These are phyloP conservation scores for Fistularia commersonii DNA, from an alignment of 2,797 vertebrate species.

Conservation along the genomic window DNA sequence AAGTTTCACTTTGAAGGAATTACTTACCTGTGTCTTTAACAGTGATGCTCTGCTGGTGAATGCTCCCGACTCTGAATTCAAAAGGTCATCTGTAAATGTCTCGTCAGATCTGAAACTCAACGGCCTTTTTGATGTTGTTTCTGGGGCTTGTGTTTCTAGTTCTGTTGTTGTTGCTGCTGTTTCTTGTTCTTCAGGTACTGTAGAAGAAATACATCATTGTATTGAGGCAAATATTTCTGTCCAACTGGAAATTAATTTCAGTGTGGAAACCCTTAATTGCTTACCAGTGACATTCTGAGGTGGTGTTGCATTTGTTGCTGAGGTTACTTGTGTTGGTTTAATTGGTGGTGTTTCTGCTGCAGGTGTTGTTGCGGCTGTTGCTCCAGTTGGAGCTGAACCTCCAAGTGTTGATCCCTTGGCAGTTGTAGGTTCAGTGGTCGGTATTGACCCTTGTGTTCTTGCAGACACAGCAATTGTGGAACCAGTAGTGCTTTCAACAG, in stretches of 20 bases:
- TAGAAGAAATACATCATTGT: too few relatives aligned
- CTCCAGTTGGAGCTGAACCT: too few relatives aligned
- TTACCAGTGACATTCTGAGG: too few relatives aligned
- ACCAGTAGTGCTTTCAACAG: too few relatives aligned
- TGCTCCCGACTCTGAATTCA: constrained; percentile 17
- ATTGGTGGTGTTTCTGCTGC: not conserved
- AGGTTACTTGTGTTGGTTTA: too few relatives aligned
- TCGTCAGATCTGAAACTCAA: constrained; percentile 39
- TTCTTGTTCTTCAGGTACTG: too few relatives aligned
- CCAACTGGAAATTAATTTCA: too few relatives aligned
- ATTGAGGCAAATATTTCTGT: too few relatives aligned
- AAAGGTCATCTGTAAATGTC: constrained; percentile 39
- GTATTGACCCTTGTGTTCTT: not conserved
- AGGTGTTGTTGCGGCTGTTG: not conserved
- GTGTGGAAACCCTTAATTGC: too few relatives aligned
- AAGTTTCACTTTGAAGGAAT: too few relatives aligned
- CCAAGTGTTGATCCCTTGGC: not conserved
- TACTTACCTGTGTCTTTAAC: constrained; percentile 33
- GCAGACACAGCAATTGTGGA: not conserved
- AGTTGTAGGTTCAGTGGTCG: not conserved
- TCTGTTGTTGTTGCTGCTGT: not conserved
- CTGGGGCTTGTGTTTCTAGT: not conserved
- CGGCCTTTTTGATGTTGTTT: not conserved
- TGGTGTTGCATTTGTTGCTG: too few relatives aligned
- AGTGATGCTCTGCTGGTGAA: constrained; percentile 20